Evolutionary conservation across 2,797 vertebrate genomes (phyloP).

Genomic region (Enteromius treurensis): DNA sequence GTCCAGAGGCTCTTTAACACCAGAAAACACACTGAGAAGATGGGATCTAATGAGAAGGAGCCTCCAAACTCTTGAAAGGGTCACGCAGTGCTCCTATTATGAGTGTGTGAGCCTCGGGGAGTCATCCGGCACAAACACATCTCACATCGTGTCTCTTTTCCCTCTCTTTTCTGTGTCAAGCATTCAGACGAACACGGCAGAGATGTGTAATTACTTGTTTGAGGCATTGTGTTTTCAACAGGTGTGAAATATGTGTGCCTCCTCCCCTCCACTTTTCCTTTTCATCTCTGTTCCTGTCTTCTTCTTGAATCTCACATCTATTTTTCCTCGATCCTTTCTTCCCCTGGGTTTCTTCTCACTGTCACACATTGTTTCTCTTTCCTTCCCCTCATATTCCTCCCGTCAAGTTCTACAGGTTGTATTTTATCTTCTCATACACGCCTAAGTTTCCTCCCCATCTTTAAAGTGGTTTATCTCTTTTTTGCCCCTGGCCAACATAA

Average conservation of each 20-base stretch:
- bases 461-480: slow-evolving; percentile 68
- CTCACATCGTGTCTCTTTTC: slow-evolving; percentile 48
- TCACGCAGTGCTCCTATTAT: slow-evolving; percentile 56
- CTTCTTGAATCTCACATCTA: slow-evolving; percentile 28
- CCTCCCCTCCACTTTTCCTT: slow-evolving; percentile 24
- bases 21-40: slow-evolving; percentile 78
- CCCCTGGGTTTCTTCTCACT: slow-evolving; percentile 28
- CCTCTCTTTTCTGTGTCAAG: slow-evolving; percentile 61
- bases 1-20: slow-evolving; percentile 68
- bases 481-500: slow-evolving; percentile 75
- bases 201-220: slow-evolving; percentile 73
- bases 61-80: slow-evolving; percentile 62
- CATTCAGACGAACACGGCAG: slow-evolving; percentile 67
- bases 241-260: slow-evolving; percentile 72
- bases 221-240: slow-evolving; percentile 75
- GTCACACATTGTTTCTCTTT: slow-evolving; percentile 49
- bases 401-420: slow-evolving; percentile 48
- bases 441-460: slow-evolving; percentile 49
- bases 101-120: slow-evolving; percentile 51
- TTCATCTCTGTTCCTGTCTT: slow-evolving; percentile 42
- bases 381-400: slow-evolving; percentile 28
- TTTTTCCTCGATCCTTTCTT: slow-evolving; percentile 29
- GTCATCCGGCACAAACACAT: slow-evolving; percentile 58
- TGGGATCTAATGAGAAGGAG: slow-evolving; percentile 78
- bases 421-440: slow-evolving; percentile 49